These are phyloP conservation scores for Carduelis carduelis DNA, from an alignment of 2,797 vertebrate species.

Conservation along the genomic window DNA sequence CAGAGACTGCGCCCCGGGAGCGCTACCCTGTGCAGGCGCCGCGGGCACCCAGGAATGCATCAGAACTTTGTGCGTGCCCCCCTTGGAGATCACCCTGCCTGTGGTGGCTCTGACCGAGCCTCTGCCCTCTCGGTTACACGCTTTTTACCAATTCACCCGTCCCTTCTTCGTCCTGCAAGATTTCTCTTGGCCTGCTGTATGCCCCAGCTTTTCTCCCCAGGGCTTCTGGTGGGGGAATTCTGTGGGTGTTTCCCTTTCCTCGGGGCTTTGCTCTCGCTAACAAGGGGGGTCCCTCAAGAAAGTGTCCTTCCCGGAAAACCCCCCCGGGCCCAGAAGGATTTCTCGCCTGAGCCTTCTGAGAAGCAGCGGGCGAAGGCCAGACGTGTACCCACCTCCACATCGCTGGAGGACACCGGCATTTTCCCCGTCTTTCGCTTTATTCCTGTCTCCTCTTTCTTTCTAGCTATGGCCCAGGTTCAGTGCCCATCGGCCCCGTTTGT, in stretches of 20 bases:
- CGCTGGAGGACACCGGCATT: no score
- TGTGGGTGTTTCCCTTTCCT: background rate
- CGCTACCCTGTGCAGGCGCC: rapidly evolving
- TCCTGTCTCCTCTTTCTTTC: background rate
- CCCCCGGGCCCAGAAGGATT: background rate
- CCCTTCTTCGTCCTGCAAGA: background rate
- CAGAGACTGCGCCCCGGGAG: rapidly evolving
- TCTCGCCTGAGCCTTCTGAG: background rate
- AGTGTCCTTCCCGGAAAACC: rapidly evolving
- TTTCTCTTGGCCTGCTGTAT: background rate
- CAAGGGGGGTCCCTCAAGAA: background rate
- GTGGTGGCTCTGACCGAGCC: background rate
- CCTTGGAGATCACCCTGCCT: background rate
- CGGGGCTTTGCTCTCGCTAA: background rate
- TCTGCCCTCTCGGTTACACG: background rate
- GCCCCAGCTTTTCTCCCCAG: background rate
- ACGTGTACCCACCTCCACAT: background rate
- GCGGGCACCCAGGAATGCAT: background rate
- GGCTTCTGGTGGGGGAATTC: rapidly evolving
- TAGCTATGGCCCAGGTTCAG: background rate
- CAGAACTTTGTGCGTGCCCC: rapidly evolving
- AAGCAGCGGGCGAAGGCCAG: background rate
- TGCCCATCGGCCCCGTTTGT: rapidly evolving
- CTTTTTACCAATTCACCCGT: background rate
- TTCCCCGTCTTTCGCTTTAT: rapidly evolving